Base-by-base conservation (phyloP, 2,113 vertebrate genomes). In the Tachycineta bicolor region DNA sequence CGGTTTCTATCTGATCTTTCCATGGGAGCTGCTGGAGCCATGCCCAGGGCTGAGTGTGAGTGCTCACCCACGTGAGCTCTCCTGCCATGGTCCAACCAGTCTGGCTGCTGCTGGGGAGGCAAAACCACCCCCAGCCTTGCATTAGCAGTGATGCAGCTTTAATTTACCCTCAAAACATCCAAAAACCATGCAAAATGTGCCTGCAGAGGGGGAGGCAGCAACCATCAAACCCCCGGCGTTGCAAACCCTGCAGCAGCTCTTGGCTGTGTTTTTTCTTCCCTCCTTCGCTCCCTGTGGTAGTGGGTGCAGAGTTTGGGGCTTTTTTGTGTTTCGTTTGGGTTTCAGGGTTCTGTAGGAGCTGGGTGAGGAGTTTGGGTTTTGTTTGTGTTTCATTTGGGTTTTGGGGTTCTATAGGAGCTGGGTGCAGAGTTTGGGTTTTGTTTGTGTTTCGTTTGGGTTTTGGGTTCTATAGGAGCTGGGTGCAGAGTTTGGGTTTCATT, bases 331-430 rank as follows among this genome's bases (percentile, higher is more conserved):
- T 12, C 1, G 14, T 58, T 67, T 34, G 33, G 23, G 44, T 20
- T 34, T 13, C 1, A 2, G 31, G 16, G n/a, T 28, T 37, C 34
- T 69, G n/a, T 62, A 26, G 18, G 25, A 14, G 11, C 25, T 44
- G 25, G 1, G 20, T 64, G 64, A 67, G 64, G 44, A n/a, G 11
- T 65, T 65, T 34, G 65, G 44, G 6, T 7, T 47, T 12, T 4
- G 1, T 37, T 37, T 37, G 37, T 9, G 37, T 37, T 37, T 37
- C 37, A 10, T 37, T 47, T 75, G 43, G 26, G 8, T 8, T 60
- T 3, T 0, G 0, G 22, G 34, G 34, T 4, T 21, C 23, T n/a
- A 9, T 23, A 46, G 41, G 22, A 8, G 22, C 22, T n/a, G 21
- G 26, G 46, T 59, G 43, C 47, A 44, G 23, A 41, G 10, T 25